Evolutionary conservation across 2,888 invertebrate genomes (phyloP).

Genomic region (Phengaris alcon): DNA sequence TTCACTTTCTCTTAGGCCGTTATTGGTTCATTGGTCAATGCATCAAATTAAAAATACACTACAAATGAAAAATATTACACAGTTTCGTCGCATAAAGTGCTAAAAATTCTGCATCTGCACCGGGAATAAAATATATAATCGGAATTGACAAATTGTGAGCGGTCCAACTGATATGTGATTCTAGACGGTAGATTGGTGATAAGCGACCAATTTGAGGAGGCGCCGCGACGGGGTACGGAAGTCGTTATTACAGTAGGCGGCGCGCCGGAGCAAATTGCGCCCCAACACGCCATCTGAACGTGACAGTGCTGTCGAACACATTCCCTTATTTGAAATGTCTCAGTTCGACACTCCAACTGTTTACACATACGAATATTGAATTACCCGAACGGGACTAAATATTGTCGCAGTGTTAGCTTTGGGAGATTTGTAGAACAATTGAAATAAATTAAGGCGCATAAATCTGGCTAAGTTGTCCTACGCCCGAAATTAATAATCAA

Average conservation of each 20-base stretch:
- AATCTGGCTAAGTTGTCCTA: not conserved
- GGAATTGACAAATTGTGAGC: slow-evolving; percentile 71
- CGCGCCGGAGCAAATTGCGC: slow-evolving; percentile 74
- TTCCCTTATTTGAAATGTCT: slow-evolving; percentile 74
- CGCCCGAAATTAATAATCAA: no score
- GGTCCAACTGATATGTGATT: slow-evolving; percentile 70
- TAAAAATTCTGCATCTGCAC: slow-evolving; percentile 11
- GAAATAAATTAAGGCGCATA: not conserved
- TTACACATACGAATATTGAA: slow-evolving; percentile 41
- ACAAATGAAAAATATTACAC: not conserved
- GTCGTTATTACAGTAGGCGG: slow-evolving; percentile 79
- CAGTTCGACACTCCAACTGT: slow-evolving; percentile 62
- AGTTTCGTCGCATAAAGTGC: not conserved
- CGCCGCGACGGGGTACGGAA: slow-evolving; percentile 78
- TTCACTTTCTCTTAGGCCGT: no score
- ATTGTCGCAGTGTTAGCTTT: not conserved
- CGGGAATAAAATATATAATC: slow-evolving; percentile 24
- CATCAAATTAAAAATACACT: not conserved
- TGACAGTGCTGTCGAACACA: slow-evolving; percentile 77
- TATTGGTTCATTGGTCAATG: not conserved
- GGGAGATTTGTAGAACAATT: slow-evolving; percentile 4
- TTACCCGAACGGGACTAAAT: slow-evolving; percentile 28
- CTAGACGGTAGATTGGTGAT: slow-evolving; percentile 76
- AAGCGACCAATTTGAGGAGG: slow-evolving; percentile 79
- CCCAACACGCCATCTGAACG: slow-evolving; percentile 76